phyloP scores from a whole-genome alignment of 2,113 vertebrate species.

The Arizona elegans region DNA sequence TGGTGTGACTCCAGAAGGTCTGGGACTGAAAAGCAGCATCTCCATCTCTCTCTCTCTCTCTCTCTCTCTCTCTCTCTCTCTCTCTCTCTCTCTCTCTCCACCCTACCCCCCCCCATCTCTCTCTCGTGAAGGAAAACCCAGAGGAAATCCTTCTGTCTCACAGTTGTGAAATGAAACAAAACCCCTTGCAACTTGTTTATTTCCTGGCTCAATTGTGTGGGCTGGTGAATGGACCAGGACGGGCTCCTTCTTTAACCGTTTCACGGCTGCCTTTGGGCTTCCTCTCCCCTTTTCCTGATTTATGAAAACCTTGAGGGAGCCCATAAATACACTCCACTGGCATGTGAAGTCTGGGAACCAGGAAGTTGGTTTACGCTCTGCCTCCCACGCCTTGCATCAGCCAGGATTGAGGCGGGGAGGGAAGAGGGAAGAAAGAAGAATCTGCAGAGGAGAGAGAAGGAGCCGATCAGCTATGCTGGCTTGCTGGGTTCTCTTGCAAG shows the following conservation, averaged over 20 bases:
- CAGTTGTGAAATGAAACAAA: conserved; percentile 69
- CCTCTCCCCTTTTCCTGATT: not conserved
- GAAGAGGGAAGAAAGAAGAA: not conserved
- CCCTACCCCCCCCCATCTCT: not conserved
- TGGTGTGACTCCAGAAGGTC: not conserved
- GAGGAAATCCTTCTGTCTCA: conserved; percentile 79
- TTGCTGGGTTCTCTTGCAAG: not conserved
- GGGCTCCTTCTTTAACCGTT: conserved; percentile 63
- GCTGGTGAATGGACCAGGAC: conserved; percentile 24
- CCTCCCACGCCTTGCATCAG: not conserved
- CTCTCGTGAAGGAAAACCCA: not conserved
- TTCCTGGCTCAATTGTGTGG: conserved; percentile 72
- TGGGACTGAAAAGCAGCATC: no score
- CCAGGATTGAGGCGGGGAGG: not conserved
- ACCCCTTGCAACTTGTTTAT: conserved; percentile 70
- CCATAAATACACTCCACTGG: conserved; percentile 54
- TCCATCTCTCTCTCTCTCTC: no score
- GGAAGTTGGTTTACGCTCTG: conserved; percentile 24
- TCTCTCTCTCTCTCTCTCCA: not conserved
- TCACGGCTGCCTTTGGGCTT: not conserved
- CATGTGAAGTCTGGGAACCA: conserved; percentile 58
- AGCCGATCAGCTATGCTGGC: not conserved
- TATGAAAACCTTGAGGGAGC: conserved; percentile 40
- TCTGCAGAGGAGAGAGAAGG: not conserved
- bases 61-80: not conserved